Conservation (phyloP, 2,113 vertebrate species). For the Phoxinus phoxinus region DNA sequence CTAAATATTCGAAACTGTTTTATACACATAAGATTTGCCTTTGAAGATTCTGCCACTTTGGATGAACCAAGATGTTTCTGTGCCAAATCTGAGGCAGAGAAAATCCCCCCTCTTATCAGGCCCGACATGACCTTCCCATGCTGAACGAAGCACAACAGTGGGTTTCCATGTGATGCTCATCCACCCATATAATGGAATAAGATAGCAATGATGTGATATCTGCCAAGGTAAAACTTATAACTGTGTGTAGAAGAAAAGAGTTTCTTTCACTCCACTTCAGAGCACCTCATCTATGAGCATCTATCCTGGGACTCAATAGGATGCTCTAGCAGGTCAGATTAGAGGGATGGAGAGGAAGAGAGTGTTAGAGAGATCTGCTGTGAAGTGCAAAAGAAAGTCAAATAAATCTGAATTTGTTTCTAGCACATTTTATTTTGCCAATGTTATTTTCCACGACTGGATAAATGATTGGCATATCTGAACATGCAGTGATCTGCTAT, state of each 20-base stretch:
- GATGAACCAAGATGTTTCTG: conserved; percentile 3
- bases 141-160: conserved; percentile 33
- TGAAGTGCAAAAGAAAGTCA: neutral
- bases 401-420: conserved; percentile 23
- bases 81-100: conserved; percentile 42
- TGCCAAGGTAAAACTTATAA: conserved; percentile 12
- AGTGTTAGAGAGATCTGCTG: conserved; percentile 7
- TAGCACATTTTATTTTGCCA: neutral
- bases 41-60: conserved; percentile 22
- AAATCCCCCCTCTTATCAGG: conserved; percentile 27
- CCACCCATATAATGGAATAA: conserved; percentile 36
- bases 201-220: conserved; percentile 27
- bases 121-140: conserved; percentile 13
- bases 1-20: conserved; percentile 17
- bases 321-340: conserved; percentile 17
- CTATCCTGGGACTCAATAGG: neutral
- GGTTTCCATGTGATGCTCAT: conserved; percentile 37
- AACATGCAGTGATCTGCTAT: neutral
- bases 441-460: conserved; percentile 17
- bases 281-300: conserved; percentile 21
- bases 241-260: neutral
- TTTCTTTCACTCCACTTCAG: conserved; percentile 3
- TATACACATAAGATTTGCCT: conserved; percentile 25
- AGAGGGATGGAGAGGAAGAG: neutral
- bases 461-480: conserved; percentile 1